Evolutionary conservation across 2,888 invertebrate species (phyloP).

Genomic region (Drosophila rellima): DNA sequence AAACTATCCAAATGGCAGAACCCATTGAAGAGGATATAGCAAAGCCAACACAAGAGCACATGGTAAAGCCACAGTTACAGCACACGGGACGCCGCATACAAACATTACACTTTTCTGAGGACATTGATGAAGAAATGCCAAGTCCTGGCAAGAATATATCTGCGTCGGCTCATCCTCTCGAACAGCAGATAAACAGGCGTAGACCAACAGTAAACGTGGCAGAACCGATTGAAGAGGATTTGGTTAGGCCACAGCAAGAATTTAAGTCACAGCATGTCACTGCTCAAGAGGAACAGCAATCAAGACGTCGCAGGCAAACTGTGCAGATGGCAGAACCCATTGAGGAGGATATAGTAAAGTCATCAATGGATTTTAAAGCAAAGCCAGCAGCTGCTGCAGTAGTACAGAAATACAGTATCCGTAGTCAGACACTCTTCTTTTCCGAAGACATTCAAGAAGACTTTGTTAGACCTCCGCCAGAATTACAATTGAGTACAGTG

Average conservation of each 20-base stretch:
- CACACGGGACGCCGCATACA: not conserved
- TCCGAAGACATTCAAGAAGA: slow-evolving; percentile 5
- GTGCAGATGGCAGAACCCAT: slow-evolving; percentile 7
- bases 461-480: not conserved
- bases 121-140: slow-evolving; percentile 6
- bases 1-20: slow-evolving; percentile 3
- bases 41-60: not conserved
- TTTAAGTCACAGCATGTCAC: not conserved
- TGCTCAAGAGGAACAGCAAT: not conserved
- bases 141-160: slow-evolving; percentile 1
- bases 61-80: not conserved
- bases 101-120: slow-evolving; percentile 2
- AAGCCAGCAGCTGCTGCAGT: not conserved
- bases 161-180: not conserved
- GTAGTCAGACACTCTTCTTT: not conserved
- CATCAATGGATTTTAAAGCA: not conserved
- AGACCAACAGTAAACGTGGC: slow-evolving; percentile 13
- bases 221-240: slow-evolving; percentile 34
- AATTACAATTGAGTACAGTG: not conserved
- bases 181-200: not conserved
- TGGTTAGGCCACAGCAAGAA: not conserved
- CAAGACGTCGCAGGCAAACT: slow-evolving; percentile 1
- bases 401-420: not conserved
- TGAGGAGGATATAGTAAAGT: not conserved
- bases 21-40: slow-evolving; percentile 3